These are phyloP conservation scores for Gymnobelideus leadbeateri DNA, from an alignment of 2,113 vertebrate genomes.

Conservation along the genomic window DNA sequence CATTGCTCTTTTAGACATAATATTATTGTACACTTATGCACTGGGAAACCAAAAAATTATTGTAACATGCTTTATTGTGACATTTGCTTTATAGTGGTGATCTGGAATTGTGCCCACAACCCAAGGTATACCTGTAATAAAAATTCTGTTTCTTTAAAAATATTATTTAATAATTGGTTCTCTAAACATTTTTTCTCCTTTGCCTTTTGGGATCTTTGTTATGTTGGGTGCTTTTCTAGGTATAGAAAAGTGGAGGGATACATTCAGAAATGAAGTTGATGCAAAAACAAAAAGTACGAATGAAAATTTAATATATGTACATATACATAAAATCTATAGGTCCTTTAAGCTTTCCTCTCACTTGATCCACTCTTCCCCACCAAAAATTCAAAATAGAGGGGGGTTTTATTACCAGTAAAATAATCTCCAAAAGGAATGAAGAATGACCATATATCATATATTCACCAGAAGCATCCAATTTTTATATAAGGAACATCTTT, in stretches of 20 bases:
- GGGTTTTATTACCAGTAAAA: neutral
- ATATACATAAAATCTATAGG: neutral
- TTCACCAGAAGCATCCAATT: neutral
- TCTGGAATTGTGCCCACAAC: neutral
- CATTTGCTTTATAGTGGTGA: neutral
- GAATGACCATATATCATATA: neutral
- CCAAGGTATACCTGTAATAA: neutral
- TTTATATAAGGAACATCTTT: constrained; percentile 14
- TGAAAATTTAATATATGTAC: neutral
- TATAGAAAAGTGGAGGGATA: neutral
- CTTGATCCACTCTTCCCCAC: constrained; percentile 47
- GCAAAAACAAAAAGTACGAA: neutral
- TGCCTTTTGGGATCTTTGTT: neutral
- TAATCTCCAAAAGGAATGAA: neutral
- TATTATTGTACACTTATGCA: neutral
- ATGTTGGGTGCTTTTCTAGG: neutral
- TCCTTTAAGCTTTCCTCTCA: constrained; percentile 44
- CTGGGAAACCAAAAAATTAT: neutral
- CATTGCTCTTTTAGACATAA: neutral
- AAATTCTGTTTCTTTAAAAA: neutral
- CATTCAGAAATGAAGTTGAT: neutral
- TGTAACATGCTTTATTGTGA: neutral
- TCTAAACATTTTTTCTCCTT: neutral
- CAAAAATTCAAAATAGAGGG: constrained; percentile 45
- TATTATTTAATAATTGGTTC: neutral